Base-by-base conservation (phyloP, 30 jellyfish, hydroid and myxozoan genomes). In the Aurelia aurita region DNA sequence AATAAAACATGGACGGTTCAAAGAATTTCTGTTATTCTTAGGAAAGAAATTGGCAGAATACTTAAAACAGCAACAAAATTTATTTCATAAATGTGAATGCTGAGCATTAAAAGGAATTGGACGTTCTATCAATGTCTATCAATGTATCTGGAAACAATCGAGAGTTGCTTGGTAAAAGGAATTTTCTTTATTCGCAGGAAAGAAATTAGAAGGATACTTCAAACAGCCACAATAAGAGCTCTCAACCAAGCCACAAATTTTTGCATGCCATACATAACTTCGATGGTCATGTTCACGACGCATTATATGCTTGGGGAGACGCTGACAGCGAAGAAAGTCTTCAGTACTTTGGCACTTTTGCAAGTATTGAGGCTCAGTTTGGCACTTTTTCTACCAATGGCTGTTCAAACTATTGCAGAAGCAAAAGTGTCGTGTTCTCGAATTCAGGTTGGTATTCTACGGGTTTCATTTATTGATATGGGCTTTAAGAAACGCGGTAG, bases 251-350 rank as follows among this genome's bases (percentile, higher is more conserved):
- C 90, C 16, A 29, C 70, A 11, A 43, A 58, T 23, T 13, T 77
- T 5, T 74, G 82, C 25, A 69, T 79, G 79, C 74, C 90, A 12
- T 86, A 90, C 53, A 16, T 90, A 8, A 90, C 84, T 53, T 47
- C 78, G 0, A 78, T 86, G 72, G 81, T 87, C 31, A 82, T 92
- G 66, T 84, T 90, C 34, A 27, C 93, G 1, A 61, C 79, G 72
- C 74, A 43, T 60, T 69, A 74, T 81, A 28, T 61, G 69, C 80
- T 26, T 21, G 97, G 97, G 26, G 63, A 63, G 9, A 72, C 66
- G n/a, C 77, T 88, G 59, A 72, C 89, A 51, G 62, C 82, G 8
- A 78, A 80, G 16, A 57, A 18, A 23, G 92, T 88, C 27, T 80
- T 88, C 76, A 72, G 74, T 26, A 63, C 86, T 4, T 16, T 88